Evolutionary conservation across 2,113 vertebrate species (phyloP).

Genomic region (Gorsachius goisagi): DNA sequence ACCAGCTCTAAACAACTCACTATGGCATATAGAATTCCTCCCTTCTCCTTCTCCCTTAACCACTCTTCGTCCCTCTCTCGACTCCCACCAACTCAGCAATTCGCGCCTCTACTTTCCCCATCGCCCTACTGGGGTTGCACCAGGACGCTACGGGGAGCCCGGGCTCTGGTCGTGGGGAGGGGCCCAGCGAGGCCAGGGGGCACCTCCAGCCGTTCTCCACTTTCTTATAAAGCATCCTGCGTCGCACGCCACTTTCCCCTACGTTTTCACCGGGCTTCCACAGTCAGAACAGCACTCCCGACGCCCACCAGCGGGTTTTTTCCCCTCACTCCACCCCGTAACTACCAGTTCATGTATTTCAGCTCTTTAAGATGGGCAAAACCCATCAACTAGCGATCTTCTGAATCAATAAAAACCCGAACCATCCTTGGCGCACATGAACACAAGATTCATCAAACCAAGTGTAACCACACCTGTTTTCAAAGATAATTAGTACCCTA

Average conservation of each 20-base stretch:
- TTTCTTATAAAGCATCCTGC: neutral
- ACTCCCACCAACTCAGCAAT: neutral
- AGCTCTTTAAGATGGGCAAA: accelerated
- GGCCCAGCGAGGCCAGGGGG: accelerated
- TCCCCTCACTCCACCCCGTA: accelerated
- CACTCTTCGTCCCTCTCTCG: neutral
- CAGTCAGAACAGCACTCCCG: accelerated
- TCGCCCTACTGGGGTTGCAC: accelerated
- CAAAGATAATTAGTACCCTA: accelerated
- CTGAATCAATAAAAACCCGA: accelerated
- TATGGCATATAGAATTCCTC: accelerated
- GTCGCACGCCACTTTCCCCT: accelerated
- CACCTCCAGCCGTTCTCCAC: accelerated
- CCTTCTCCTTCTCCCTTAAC: accelerated
- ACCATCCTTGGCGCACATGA: accelerated
- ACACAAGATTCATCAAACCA: accelerated
- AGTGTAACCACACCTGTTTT: accelerated
- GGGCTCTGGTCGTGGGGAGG: accelerated
- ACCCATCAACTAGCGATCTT: accelerated
- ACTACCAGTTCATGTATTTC: accelerated
- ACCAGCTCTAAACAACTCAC: accelerated
- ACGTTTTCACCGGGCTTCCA: accelerated
- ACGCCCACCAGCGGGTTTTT: accelerated
- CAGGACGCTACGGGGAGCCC: accelerated
- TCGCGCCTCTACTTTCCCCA: neutral